Conservation (phyloP, 2,888 invertebrate genomes). For the Drosophila picticornis region DNA sequence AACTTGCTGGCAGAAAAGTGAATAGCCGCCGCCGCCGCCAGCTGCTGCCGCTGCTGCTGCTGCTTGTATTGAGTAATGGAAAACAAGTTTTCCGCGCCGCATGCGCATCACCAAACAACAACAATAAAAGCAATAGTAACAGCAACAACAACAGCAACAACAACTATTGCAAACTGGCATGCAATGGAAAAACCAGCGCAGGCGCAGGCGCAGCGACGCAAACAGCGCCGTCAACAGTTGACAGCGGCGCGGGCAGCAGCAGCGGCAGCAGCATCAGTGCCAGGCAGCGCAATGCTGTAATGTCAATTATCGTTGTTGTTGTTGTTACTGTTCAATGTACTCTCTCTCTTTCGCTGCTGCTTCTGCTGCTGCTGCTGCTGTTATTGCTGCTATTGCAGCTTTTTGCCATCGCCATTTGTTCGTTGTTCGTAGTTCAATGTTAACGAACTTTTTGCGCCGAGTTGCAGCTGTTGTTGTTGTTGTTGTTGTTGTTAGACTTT, state of each 20-base stretch:
- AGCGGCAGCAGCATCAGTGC: constrained; percentile 38
- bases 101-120: constrained; percentile 64
- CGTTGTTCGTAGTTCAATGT: constrained; percentile 83
- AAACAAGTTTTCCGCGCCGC: constrained; percentile 78
- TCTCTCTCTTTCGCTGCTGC: constrained; percentile 29
- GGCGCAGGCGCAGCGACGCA: constrained; percentile 32
- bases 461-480: constrained; percentile 45
- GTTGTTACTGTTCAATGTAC: constrained; percentile 46
- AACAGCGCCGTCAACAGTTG: constrained; percentile 10
- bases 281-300: constrained; percentile 72
- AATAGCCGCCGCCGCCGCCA: constrained; percentile 55
- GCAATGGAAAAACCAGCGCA: constrained; percentile 74
- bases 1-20: constrained; percentile 76
- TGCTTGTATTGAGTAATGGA: constrained; percentile 76
- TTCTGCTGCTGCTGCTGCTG: constrained; percentile 20
- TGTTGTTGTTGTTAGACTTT: constrained; percentile 77
- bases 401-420: constrained; percentile 24
- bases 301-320: constrained; percentile 51
- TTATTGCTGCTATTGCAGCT: constrained; percentile 21
- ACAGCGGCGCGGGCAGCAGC: constrained; percentile 24
- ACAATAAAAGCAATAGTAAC: constrained; percentile 39
- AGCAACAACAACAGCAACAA: constrained; percentile 38
- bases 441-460: constrained; percentile 82
- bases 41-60: constrained; percentile 33
- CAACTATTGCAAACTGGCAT: constrained; percentile 54